Conservation (phyloP, 2,888 invertebrate species). For the Ommatoiulus sabulosus region DNA sequence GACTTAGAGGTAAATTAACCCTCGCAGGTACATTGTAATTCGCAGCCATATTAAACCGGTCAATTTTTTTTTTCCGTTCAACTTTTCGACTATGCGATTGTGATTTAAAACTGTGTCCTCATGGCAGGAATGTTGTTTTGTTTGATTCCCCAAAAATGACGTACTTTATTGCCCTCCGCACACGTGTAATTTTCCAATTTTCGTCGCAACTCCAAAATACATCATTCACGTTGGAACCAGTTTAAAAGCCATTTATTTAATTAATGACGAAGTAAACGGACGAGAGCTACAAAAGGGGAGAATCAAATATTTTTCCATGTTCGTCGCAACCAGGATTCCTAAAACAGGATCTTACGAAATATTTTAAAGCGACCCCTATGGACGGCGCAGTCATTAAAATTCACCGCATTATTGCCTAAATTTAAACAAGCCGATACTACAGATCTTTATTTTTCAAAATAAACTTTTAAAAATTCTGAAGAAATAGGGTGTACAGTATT, state of each 20-base stretch:
- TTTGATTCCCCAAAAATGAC: conserved; percentile 29
- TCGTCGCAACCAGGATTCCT: background rate
- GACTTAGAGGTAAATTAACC: background rate
- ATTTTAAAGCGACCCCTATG: conserved; percentile 18
- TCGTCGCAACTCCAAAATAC: background rate
- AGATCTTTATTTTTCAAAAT: too few relatives aligned
- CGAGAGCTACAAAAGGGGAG: background rate
- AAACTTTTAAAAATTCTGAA: too few relatives aligned
- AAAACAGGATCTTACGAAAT: background rate
- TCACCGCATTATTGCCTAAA: background rate
- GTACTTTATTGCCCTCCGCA: conserved; percentile 47
- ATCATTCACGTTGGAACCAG: background rate
- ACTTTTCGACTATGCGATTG: background rate
- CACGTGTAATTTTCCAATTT: conserved; percentile 22
- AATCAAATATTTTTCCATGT: background rate
- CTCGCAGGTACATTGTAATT: background rate
- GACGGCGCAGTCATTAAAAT: background rate
- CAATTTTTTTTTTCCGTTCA: background rate
- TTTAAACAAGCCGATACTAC: conserved; percentile 8
- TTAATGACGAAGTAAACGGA: conserved; percentile 40
- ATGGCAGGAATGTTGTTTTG: conserved; percentile 49
- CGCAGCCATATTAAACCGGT: background rate
- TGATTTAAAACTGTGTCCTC: conserved; percentile 34
- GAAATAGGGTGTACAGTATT: too few relatives aligned
- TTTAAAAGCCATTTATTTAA: conserved; percentile 8